These are phyloP conservation scores for Amazona vittata DNA, from an alignment of 2,113 vertebrate genomes.

Conservation along the genomic window DNA sequence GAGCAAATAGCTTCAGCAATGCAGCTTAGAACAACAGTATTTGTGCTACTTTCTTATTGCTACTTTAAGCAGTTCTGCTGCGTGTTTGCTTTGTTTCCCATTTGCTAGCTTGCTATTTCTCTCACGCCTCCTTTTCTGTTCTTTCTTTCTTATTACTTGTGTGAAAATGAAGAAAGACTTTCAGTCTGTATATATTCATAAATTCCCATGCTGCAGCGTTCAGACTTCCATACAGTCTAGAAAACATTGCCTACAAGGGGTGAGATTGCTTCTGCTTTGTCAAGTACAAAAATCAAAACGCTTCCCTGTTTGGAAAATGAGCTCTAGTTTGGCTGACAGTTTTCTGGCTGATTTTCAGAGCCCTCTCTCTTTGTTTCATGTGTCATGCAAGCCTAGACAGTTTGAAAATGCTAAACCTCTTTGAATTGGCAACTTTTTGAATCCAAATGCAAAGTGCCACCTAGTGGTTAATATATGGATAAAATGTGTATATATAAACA, in stretches of 20 bases:
- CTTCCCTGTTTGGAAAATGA: not conserved
- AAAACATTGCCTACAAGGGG: constrained; percentile 4
- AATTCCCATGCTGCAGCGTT: not conserved
- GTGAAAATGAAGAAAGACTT: not conserved
- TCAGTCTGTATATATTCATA: not conserved
- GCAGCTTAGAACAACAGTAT: not conserved
- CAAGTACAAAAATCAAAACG: constrained; percentile 1
- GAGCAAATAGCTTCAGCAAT: not conserved
- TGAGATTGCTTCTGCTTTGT: not conserved
- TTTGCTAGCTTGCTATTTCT: not conserved
- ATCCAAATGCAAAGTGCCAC: not conserved
- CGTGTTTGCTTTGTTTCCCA: not conserved
- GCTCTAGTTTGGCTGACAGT: not conserved
- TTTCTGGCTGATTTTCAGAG: constrained; percentile 9
- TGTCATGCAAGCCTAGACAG: not conserved
- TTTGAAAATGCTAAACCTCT: not conserved
- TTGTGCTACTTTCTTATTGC: not conserved
- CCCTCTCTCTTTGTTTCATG: not conserved
- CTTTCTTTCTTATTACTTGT: not conserved
- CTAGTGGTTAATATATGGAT: not conserved
- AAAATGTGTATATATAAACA: not conserved
- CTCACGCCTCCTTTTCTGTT: not conserved
- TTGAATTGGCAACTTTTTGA: not conserved
- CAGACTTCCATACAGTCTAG: not conserved
- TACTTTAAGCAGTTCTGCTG: fast-evolving